Evolutionary conservation across 2,797 vertebrate species (phyloP), one percentile per base, ranked within the genome.

Genomic region (Phoxinus dragarum): DNA sequence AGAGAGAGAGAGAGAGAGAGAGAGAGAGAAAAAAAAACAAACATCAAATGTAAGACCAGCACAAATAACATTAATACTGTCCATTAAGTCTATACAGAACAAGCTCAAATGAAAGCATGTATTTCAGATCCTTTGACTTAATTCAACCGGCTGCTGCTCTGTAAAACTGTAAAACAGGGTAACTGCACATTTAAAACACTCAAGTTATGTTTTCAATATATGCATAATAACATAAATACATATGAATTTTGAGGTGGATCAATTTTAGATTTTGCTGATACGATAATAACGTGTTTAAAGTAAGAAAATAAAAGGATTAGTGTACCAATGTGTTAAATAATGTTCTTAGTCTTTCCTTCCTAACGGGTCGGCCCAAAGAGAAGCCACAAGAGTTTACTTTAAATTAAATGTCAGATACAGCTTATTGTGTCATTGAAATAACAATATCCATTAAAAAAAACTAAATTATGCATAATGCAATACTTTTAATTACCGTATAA

Each of bases 21-120:
- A n/a, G n/a, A 80, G 88, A 93, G 2, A 66, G 21, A 4, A 21
- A 38, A 34, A 1, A 38, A 0, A n/a, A 38, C 23, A 84, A 42
- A 5, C 47, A 52, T 38, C 16, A 44, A 36, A 52, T 54, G 5
- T 2, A 75, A 54, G 6, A 9, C 38, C 38, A 14, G 21, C 9
- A 16, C 40, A 16, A 34, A 49, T 21, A 11, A 34, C 27, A 11
- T 31, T 49, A 6, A 49, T 12, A 69, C 9, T 12, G 5, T 1
- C n/a, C n/a, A n/a, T n/a, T n/a, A 6, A 23, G 19, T 23, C 36
- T 19, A 23, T 19, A 49, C n/a, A 34, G 27, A 31, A 19, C 16
- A 74, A 49, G 31, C 16, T 49, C 16, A 49, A 21, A 5, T 19
- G 5, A 6, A 10, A 31, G 3, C 12, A 47, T 72, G 11, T 0